Evolutionary conservation across 2,113 vertebrate species (phyloP).

Genomic region (Trogon melanurus): DNA sequence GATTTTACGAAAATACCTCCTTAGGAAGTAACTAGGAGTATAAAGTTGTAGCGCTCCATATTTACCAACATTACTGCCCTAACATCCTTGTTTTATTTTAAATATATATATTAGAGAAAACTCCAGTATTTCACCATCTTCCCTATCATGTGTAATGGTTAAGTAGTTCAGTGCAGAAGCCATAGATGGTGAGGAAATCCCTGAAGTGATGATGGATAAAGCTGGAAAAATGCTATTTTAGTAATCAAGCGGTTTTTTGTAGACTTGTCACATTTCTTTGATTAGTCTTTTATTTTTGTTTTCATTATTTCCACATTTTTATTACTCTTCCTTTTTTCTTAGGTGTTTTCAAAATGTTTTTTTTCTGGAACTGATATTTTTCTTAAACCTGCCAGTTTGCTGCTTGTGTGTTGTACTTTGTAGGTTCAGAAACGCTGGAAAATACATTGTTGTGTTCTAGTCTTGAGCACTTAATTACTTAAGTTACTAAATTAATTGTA

Average conservation of each 20-base stretch:
- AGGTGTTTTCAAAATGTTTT: background rate
- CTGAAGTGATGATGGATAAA: background rate
- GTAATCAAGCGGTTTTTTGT: background rate
- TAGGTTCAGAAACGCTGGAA: background rate
- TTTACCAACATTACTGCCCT: background rate
- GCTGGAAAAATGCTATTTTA: background rate
- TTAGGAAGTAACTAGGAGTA: background rate
- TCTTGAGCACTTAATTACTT: background rate
- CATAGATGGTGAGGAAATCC: background rate
- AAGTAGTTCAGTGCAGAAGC: background rate
- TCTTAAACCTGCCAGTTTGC: background rate
- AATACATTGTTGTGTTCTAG: background rate
- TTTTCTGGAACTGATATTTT: background rate
- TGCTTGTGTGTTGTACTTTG: background rate
- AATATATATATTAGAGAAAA: background rate
- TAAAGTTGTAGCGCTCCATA: background rate
- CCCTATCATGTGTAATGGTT: fast-evolving
- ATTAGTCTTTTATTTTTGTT: background rate
- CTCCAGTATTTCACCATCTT: background rate
- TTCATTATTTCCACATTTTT: too few species aligned
- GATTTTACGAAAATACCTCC: background rate
- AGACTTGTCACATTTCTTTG: background rate
- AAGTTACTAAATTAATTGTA: background rate
- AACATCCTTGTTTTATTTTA: background rate
- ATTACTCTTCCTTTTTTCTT: background rate